Percentiles rank a stretch among this genome's conserved stretches.
Conservation (phyloP, 2,888 invertebrate species). For the Matsumyia berberina region DNA sequence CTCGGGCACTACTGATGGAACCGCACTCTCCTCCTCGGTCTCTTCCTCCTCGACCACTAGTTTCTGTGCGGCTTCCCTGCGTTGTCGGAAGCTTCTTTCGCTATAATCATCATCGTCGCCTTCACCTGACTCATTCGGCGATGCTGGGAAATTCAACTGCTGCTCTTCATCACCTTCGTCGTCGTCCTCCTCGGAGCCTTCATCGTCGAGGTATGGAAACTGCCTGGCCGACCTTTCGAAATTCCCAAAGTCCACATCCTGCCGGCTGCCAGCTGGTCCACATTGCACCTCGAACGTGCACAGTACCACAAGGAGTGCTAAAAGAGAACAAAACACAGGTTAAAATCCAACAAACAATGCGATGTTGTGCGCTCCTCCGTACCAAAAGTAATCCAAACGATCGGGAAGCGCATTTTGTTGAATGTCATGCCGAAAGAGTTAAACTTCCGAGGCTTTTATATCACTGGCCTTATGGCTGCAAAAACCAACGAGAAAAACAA, state of each 20-base stretch:
- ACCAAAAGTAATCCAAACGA: constrained; percentile 74
- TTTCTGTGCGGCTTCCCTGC: constrained; percentile 4
- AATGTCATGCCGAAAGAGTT: constrained; percentile 70
- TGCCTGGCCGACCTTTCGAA: constrained; percentile 16
- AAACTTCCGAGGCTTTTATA: constrained; percentile 75
- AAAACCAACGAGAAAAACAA: constrained; percentile 64
- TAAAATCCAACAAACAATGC: constrained; percentile 14
- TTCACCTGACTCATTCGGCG: constrained; percentile 8
- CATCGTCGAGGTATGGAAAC: neutral
- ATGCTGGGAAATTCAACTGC: constrained; percentile 11
- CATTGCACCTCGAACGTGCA: constrained; percentile 42
- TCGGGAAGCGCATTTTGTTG: constrained; percentile 74
- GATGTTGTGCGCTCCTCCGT: constrained; percentile 25
- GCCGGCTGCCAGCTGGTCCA: constrained; percentile 44
- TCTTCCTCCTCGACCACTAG: constrained; percentile 37
- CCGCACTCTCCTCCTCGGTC: constrained; percentile 46
- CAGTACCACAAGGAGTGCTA: constrained; percentile 60
- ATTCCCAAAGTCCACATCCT: constrained; percentile 29
- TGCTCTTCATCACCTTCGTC: constrained; percentile 40
- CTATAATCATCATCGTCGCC: constrained; percentile 8
- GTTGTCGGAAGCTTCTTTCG: constrained; percentile 24
- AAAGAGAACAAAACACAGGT: constrained; percentile 34
- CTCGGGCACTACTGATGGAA: constrained; percentile 66
- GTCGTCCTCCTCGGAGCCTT: constrained; percentile 30
- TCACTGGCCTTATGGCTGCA: constrained; percentile 64